A percentile compares a stretch with the other conserved stretches of the same genome.
Conservation (phyloP, 37 sponge, comb jelly and placozoan genomes). For the Ianthella basta region DNA sequence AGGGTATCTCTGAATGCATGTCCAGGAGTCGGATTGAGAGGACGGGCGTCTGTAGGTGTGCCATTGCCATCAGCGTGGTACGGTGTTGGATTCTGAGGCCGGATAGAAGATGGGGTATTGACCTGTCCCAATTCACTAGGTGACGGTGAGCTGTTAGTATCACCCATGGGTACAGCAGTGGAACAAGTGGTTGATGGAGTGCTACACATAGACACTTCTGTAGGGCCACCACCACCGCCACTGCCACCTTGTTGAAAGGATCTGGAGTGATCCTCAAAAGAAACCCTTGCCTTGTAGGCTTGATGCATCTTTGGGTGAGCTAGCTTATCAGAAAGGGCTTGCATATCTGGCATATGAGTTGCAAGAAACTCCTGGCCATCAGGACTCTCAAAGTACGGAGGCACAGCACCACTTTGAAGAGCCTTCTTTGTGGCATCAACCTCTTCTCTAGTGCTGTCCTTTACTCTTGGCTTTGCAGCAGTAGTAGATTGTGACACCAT, state of each 20-base stretch:
- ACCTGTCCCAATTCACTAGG: conserved; percentile 30
- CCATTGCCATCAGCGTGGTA: conserved; percentile 38
- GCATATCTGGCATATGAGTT: conserved; percentile 49
- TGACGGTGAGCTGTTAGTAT: conserved; percentile 17
- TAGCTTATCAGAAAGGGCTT: conserved; percentile 31
- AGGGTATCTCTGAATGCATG: conserved; percentile 21
- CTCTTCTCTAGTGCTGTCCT: conserved; percentile 34
- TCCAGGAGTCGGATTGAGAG: conserved; percentile 62
- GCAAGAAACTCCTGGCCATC: conserved; percentile 52
- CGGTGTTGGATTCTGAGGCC: conserved; percentile 61
- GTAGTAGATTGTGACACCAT: background rate
- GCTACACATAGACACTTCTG: background rate
- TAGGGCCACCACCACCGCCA: background rate
- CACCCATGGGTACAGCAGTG: conserved; percentile 30
- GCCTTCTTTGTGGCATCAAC: conserved; percentile 40
- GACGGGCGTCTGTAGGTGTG: conserved; percentile 50
- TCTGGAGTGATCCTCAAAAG: conserved; percentile 17
- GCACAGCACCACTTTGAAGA: conserved; percentile 53
- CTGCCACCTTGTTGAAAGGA: background rate
- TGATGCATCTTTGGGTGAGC: conserved; percentile 24
- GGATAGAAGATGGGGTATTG: conserved; percentile 20
- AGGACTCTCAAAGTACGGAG: conserved; percentile 72
- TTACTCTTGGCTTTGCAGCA: background rate
- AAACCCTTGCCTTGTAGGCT: conserved; percentile 18
- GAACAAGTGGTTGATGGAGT: conserved; percentile 29